Percentiles rank a stretch among this genome's conserved stretches.
phyloP scores from a whole-genome alignment of 2,888 invertebrate species.

The Sympetrum striolatum region DNA sequence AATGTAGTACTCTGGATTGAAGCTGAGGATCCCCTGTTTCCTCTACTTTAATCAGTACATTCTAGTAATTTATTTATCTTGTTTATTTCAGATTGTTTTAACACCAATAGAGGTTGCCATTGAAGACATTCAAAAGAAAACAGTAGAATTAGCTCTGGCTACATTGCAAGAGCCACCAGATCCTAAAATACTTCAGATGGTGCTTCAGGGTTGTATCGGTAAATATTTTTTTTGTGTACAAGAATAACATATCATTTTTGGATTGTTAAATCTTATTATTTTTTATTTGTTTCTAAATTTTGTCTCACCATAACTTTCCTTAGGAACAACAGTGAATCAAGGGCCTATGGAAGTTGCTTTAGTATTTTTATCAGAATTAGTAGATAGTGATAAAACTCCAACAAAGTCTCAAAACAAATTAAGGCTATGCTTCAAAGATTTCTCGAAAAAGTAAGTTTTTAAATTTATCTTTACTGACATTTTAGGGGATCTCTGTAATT shows the following conservation, averaged over 20 bases:
- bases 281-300: too few relatives aligned
- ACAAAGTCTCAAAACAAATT: conserved; percentile 92
- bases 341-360: conserved; percentile 96
- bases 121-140: conserved; percentile 97
- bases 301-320: neutral
- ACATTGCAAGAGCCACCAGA: conserved; percentile 93
- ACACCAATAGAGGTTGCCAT: conserved; percentile 95
- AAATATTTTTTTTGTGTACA: neutral
- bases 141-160: conserved; percentile 79
- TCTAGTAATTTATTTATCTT: too few relatives aligned
- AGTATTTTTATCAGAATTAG: conserved; percentile 87
- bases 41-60: too few relatives aligned
- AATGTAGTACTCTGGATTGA: too few relatives aligned
- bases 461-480: too few relatives aligned
- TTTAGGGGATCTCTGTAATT: too few relatives aligned
- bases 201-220: conserved; percentile 91
- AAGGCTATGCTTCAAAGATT: conserved; percentile 93
- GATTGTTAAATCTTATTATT: too few relatives aligned
- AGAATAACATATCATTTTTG: too few relatives aligned
- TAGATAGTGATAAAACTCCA: conserved; percentile 78
- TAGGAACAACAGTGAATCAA: conserved; percentile 89
- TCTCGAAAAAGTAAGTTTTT: conserved; percentile 84
- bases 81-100: conserved; percentile 67
- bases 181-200: conserved; percentile 98
- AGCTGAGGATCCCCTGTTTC: too few relatives aligned